A percentile compares a stretch with the other conserved stretches of the same genome.
Evolutionary conservation across 2,888 invertebrate species (phyloP).

Genomic region (Drosophila merina): DNA sequence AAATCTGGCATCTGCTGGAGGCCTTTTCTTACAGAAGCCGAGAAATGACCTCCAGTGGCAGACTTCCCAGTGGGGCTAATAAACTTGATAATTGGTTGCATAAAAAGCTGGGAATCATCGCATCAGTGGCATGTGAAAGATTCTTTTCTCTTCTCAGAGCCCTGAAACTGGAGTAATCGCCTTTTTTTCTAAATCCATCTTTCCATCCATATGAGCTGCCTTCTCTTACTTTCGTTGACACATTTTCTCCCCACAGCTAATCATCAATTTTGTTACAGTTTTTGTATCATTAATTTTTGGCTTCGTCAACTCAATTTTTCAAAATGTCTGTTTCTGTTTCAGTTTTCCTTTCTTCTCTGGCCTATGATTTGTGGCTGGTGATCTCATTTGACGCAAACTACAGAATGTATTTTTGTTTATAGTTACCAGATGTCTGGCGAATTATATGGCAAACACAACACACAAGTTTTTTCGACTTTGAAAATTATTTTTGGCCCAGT

Average conservation of each 20-base stretch:
- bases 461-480: conserved; percentile 21
- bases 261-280: conserved; percentile 50
- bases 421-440: conserved; percentile 63
- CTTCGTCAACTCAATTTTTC: conserved; percentile 40
- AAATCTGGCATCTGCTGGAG: conserved; percentile 58
- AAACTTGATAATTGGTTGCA: conserved; percentile 20
- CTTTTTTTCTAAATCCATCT: conserved; percentile 28
- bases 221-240: conserved; percentile 73
- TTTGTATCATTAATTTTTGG: conserved; percentile 30
- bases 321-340: conserved; percentile 29
- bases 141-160: conserved; percentile 9
- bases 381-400: conserved; percentile 64
- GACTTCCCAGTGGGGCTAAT: conserved; percentile 28
- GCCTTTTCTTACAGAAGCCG: conserved; percentile 44
- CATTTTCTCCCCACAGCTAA: conserved; percentile 55
- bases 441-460: conserved; percentile 23
- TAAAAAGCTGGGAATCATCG: conserved; percentile 23
- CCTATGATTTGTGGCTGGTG: conserved; percentile 50
- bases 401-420: conserved; percentile 59
- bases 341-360: conserved; percentile 31
- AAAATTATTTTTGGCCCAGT: conserved; percentile 35
- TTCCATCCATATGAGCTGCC: conserved; percentile 23
- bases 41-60: conserved; percentile 55
- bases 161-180: conserved; percentile 56
- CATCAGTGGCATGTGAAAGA: conserved; percentile 6